Conservation (phyloP, 2,888 invertebrate genomes). For the Allygus modestus region DNA sequence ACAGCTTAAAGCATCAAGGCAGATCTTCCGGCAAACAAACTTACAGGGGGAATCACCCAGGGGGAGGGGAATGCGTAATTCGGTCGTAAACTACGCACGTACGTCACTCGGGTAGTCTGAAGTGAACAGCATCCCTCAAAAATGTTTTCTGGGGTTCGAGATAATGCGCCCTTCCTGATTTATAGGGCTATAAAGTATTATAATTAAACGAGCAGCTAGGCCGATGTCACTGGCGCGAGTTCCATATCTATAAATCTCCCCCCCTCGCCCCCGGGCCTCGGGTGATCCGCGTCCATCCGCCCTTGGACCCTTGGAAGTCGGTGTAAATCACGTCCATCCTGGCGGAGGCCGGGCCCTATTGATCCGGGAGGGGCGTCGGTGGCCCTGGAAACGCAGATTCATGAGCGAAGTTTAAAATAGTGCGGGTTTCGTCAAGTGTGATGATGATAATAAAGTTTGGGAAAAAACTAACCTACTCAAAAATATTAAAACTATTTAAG, state of each 20-base stretch:
- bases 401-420: too few species aligned
- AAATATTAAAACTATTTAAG: too few species aligned
- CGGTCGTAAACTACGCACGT: conserved; percentile 63
- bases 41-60: neutral
- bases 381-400: too few species aligned
- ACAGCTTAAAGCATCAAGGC: conserved; percentile 7
- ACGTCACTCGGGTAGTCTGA: conserved; percentile 7
- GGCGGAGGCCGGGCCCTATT: neutral
- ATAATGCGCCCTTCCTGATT: conserved; percentile 77
- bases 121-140: conserved; percentile 68
- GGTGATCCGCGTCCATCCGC: conserved; percentile 40
- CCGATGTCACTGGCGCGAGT: conserved; percentile 75
- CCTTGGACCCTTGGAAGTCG: conserved; percentile 49
- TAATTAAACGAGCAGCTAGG: conserved; percentile 82
- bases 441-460: too few species aligned
- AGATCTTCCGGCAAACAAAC: conserved; percentile 34
- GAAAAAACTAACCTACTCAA: too few species aligned
- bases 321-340: conserved; percentile 25
- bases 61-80: conserved; percentile 64
- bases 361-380: conserved; percentile 7
- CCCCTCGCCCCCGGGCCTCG: conserved; percentile 52
- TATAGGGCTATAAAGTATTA: conserved; percentile 89
- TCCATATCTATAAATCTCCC: conserved; percentile 70
- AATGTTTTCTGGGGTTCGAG: conserved; percentile 71
- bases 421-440: too few species aligned